Base-by-base conservation (phyloP, 2,113 vertebrate species). In the Poeciliopsis occidentalis region DNA sequence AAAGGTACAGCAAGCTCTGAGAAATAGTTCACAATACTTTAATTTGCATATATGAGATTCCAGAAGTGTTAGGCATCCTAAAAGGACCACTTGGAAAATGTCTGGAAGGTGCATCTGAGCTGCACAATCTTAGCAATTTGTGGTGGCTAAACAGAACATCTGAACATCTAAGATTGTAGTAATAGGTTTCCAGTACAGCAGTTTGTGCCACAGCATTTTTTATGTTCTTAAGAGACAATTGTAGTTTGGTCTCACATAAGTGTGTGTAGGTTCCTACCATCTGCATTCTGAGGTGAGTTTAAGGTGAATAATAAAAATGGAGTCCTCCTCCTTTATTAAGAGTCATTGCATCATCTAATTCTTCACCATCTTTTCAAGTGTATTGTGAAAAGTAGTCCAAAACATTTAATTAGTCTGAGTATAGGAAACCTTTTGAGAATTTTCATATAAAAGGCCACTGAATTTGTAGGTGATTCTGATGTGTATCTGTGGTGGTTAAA, bases 111-210 rank as follows among this genome's bases (percentile, higher is more conserved):
- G 3, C 30, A 30, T 62, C 26, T 66, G 29, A 81, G 24, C 6
- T 27, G n/a, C 66, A 54, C 32, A 13, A 75, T 63, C 11, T 63
- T 72, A 60, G 15, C 26, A 64, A 22, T 62, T 34, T 61, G 13
- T 41, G 12, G 60, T 41, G 15, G 66, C 63, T 67, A 65, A 39
- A 63, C 60, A 44, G 68, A 15, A n/a, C 67, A 78, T 71, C 64
- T 71, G 29, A 77, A 44, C 22, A 8, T 64, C 13, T 34, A 31
- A 10, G 61, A 60, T 17, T 44, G 15, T 15, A 3, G 41, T 17
- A 15, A 66, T 51, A 69, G 51, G 7, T 22, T 17, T 17, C 41
- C 22, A 54, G 7, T 3, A 54, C 7, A 22, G 19, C 22, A 22
- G 51, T 57, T 24, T n/a, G 7, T 57, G 8, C 51, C 51, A 54